phyloP scores from a whole-genome alignment of 1,140 invertebrate species.

The Pseudomyrmex flavicornis region DNA sequence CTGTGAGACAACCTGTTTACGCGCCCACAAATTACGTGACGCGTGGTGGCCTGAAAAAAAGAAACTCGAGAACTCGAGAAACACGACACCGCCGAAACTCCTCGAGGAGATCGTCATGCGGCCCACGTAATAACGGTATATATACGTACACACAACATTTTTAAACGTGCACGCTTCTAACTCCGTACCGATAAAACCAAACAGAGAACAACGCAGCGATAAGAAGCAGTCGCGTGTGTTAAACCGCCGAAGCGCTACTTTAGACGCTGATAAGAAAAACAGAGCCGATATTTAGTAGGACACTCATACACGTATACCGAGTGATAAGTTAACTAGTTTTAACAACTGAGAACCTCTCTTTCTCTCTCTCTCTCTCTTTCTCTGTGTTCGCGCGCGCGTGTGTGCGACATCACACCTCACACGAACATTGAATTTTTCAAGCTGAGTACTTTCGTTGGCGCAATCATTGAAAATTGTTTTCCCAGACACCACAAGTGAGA shows the following conservation, averaged over 20 bases:
- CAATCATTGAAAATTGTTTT: no score
- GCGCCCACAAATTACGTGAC: constrained; percentile 3
- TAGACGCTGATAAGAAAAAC: constrained; percentile 22
- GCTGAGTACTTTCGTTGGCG: no score
- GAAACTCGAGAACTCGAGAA: neutral
- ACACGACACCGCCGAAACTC: constrained; percentile 26
- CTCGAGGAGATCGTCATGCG: neutral
- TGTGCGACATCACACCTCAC: no score
- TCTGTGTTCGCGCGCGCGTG: no score
- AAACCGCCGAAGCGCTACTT: neutral
- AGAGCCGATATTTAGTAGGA: neutral
- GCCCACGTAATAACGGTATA: constrained; percentile 48
- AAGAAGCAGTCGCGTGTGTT: neutral
- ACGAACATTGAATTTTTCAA: no score
- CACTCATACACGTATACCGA: neutral
- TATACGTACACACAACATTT: neutral
- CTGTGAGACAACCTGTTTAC: constrained; percentile 21
- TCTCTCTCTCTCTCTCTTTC: no score
- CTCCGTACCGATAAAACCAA: constrained; percentile 8
- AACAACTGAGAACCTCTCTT: no score
- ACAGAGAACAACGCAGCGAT: constrained; percentile 19
- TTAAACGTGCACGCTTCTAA: constrained; percentile 14
- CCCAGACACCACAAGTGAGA: no score
- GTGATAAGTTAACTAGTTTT: neutral
- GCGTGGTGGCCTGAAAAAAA: constrained; percentile 31